Percentiles rank a stretch among this genome's conserved stretches.
Conservation (phyloP, 2,797 vertebrate genomes). For the Simalia tracyae region DNA sequence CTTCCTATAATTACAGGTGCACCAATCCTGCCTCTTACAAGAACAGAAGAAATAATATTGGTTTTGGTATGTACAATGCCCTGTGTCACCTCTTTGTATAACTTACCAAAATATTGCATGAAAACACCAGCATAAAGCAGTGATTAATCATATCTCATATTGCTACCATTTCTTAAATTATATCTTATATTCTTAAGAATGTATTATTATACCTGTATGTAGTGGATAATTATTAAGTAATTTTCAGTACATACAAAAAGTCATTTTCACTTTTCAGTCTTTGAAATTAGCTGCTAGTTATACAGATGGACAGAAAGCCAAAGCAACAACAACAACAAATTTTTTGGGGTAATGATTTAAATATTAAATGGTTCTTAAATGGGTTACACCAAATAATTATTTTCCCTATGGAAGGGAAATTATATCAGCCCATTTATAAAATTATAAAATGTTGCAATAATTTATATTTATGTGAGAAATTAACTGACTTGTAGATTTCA, state of each 20-base stretch:
- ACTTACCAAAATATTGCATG: slow-evolving; percentile 41
- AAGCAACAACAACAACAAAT: slow-evolving; percentile 37
- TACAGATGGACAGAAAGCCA: slow-evolving; percentile 57
- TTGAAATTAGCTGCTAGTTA: slow-evolving; percentile 40
- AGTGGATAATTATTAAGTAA: slow-evolving; percentile 22
- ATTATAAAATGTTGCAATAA: slow-evolving; percentile 48
- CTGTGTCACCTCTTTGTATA: slow-evolving; percentile 28
- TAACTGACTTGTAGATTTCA: slow-evolving; percentile 50
- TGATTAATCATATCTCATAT: slow-evolving; percentile 42
- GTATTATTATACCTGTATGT: slow-evolving; percentile 35
- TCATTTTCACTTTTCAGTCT: slow-evolving; percentile 37
- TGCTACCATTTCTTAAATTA: slow-evolving; percentile 43
- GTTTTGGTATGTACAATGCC: slow-evolving; percentile 38
- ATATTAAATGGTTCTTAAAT: slow-evolving; percentile 30
- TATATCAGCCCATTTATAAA: slow-evolving; percentile 30
- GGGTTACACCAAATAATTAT: slow-evolving; percentile 42
- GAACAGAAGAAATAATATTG: slow-evolving; percentile 35
- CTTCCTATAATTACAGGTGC: slow-evolving; percentile 38
- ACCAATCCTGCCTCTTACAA: slow-evolving; percentile 25
- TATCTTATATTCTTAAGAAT: slow-evolving; percentile 43
- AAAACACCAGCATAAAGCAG: slow-evolving; percentile 40
- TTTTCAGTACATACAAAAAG: slow-evolving; percentile 20
- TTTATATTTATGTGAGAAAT: slow-evolving; percentile 36
- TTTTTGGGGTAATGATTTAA: not conserved
- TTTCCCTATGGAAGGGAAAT: slow-evolving; percentile 26